These are phyloP conservation scores for Harpagifer antarcticus DNA, from an alignment of 2,797 vertebrate species.

Conservation along the genomic window DNA sequence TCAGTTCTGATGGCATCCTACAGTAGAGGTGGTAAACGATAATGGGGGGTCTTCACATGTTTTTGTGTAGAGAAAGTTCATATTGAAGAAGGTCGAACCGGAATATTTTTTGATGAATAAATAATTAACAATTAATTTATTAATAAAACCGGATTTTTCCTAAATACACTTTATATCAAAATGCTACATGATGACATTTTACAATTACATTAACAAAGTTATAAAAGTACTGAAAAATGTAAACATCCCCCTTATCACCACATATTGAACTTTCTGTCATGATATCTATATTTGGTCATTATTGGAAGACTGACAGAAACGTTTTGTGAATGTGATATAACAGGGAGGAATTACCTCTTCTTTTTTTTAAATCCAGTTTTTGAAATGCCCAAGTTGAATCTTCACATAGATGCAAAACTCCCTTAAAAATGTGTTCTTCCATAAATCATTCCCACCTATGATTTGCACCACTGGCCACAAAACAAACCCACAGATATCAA, in stretches of 20 bases:
- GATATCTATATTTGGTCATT: neutral
- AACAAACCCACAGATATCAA: neutral
- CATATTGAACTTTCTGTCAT: neutral
- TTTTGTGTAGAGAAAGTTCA: neutral
- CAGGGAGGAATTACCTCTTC: neutral
- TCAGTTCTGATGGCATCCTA: neutral
- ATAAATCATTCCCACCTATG: neutral
- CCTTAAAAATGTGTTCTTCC: neutral
- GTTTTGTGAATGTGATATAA: neutral
- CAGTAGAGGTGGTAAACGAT: neutral
- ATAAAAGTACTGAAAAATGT: neutral
- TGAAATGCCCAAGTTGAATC: neutral
- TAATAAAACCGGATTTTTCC: too few relatives aligned
- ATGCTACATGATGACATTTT: neutral
- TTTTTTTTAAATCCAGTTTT: neutral
- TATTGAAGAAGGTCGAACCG: neutral
- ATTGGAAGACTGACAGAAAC: neutral
- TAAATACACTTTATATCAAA: too few relatives aligned
- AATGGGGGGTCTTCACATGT: neutral
- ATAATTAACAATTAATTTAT: neutral
- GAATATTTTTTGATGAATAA: neutral
- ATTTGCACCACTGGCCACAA: neutral
- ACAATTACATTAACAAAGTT: neutral
- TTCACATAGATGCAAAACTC: too few relatives aligned
- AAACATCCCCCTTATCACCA: neutral